Percentiles rank a stretch among this genome's conserved stretches.
Conservation (phyloP, 2,113 vertebrate genomes). For the Oostethus manadensis region DNA sequence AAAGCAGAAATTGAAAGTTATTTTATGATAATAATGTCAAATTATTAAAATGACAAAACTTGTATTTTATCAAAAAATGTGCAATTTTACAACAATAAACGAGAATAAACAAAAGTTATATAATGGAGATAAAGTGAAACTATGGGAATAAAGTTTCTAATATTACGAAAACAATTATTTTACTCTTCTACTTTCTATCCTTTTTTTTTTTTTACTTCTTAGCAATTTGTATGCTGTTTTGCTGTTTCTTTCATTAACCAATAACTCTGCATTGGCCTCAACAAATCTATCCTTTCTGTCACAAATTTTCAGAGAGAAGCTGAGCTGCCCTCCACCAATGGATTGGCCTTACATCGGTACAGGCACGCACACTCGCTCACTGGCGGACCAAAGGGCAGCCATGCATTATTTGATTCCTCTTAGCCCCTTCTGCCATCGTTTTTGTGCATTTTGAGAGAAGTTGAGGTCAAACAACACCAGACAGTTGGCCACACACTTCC, state of each 20-base stretch:
- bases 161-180: too few species aligned
- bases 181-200: too few species aligned
- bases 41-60: too few species aligned
- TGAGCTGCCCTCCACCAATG: slow-evolving; percentile 47
- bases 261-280: background rate
- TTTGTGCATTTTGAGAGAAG: background rate
- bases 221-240: background rate
- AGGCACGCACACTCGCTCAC: slow-evolving; percentile 19
- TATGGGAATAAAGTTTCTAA: too few species aligned
- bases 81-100: too few species aligned
- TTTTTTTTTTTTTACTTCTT: too few species aligned
- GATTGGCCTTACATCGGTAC: slow-evolving; percentile 45
- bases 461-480: slow-evolving; percentile 19
- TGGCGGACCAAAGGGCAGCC: slow-evolving; percentile 32
- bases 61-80: too few species aligned
- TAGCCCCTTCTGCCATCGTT: slow-evolving; percentile 6
- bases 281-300: background rate
- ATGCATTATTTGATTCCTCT: slow-evolving; percentile 37
- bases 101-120: too few species aligned
- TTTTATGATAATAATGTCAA: too few species aligned
- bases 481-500: slow-evolving; percentile 5
- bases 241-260: background rate
- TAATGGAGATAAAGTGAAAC: too few species aligned
- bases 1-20: too few species aligned
- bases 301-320: slow-evolving; percentile 39